Evolutionary conservation across 2,797 vertebrate species (phyloP), one percentile per base, ranked within the genome.

Genomic region (Bradypus variegatus): DNA sequence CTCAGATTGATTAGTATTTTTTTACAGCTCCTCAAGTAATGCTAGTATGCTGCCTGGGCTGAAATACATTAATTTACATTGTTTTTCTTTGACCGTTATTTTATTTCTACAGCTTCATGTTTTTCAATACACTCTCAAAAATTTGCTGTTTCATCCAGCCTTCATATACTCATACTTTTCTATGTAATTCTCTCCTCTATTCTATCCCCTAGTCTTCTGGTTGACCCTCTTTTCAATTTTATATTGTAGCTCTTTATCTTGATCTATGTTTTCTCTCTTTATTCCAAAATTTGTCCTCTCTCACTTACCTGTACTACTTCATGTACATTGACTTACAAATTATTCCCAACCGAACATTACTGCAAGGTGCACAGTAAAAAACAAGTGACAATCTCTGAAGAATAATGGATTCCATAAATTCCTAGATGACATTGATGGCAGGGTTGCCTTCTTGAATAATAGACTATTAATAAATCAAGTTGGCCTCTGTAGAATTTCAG

Each of bases 341-440:
- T 94, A 91, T 77, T 83, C n/a, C 55, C 55, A 87, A 29, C 18
- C 81, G 84, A 84, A 76, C 11, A 45, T 76, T 90, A 64, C 23
- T 69, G 2, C 72, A 91, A 87, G 58, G 11, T 62, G 78, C 64
- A 79, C 33, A 76, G 29, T 67, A 50, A 69, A 90, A 94, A 72
- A 60, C 27, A 55, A 79, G 31, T 69, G 76, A 91, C 50, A 70
- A 58, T 84, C 64, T 91, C 76, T 91, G n/a, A 86, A 85, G 77
- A 78, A 23, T 90, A 90, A 94, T 58, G 94, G 78, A 29, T 73
- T 88, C 88, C 53, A 93, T 94, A 91, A 92, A 94, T 78, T 92
- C 33, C 48, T 77, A 62, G 79, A 64, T 70, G n/a, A 53, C 58
- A 75, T 9, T 84, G 64, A 89, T 94, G 67, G 58, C 78, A 36